Evolutionary conservation across 2,113 vertebrate species (phyloP), one percentile per base, ranked within the genome.

Genomic region (Hylia prasina): DNA sequence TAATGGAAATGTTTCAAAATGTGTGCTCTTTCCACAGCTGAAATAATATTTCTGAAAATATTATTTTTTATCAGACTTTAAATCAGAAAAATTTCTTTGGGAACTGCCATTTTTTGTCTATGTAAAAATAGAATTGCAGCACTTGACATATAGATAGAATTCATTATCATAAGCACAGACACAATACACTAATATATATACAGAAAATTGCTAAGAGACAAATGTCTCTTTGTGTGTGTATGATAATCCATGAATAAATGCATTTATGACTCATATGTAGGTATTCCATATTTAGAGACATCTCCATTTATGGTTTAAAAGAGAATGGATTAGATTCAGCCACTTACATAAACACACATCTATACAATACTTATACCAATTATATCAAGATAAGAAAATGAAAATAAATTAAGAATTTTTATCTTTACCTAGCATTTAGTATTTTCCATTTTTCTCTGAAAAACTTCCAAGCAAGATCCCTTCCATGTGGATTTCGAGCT

Each of bases 401-500:
- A 50, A 89, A 89, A 72, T 66, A 89, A 79, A 88, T 44, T 63
- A 13, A 61, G 24, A 88, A 47, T 56, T 93, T n/a, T 92, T 50
- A 85, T 91, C 42, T 76, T 86, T 98, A 99, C 99, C 99, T 99
- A 37, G 99, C 98, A 95, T 99, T 99, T 72, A 99, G 86, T 97
- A 99, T 97, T 95, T 99, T 98, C 99, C 99, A 99, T 97, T 99
- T 99, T 85, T 99, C 99, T 92, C 99, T 97, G 97, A 99, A 99
- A 98, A 99, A 99, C 73, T 98, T 99, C 99, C 99, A 99, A 89
- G 99, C 99, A 93, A 99, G 98, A 95, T 99, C 99, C 39, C 99
- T 98, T 66, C 99, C 99, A 85, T 99, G 99, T 48, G 99, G 99
- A 97, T 99, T 99, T 87, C 99, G 97, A 84, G 99, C 99, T 48